Base-by-base conservation (phyloP, 2,888 invertebrate genomes). In the Torymus tubicola region DNA sequence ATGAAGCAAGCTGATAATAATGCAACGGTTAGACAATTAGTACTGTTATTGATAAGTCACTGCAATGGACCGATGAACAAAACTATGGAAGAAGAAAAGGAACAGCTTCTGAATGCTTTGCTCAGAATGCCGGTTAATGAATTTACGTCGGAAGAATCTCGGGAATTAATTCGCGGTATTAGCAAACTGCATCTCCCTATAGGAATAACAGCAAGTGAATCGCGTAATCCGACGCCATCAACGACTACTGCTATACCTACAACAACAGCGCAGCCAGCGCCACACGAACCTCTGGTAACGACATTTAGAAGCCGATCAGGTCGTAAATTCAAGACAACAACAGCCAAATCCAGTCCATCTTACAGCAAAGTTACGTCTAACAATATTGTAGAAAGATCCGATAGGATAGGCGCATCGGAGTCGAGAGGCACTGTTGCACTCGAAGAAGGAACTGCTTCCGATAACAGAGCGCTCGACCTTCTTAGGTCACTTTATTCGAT, bases 1-100 rank as follows among this genome's bases (percentile, higher is more conserved):
- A 96, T 96, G 96, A 94, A 95, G 87, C 95, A 96, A 88, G 96
- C 96, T 0, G 94, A 94, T 85, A 94, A 93, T 84, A 96, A 96
- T 84, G 95, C 95, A 78, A 94, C 95, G 0, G 95, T 96, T 0
- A 92, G 95, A 70, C 92, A 95, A 83, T 91, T 96, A 52, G 94
- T 96, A 78, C 91, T 96, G 52, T 90, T 96, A 42, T 91, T 96
- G 80, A 95, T 96, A 21, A 96, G 95, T 86, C 96, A 96, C 78
- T 96, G 96, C 87, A 95, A 94, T 85, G 92, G 92, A 53, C 94
- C 94, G 71, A 94, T 94, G 86, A 95, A 94, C 85, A 93, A 93
- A 74, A 95, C 95, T 0, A 93, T 94, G 83, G 95, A 95, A 85
- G 93, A 94, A 77, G 95, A 95, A 4, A 93, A 95, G 84, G 93